phyloP scores from a whole-genome alignment of 2,113 vertebrate species.

The Hipposideros armiger region DNA sequence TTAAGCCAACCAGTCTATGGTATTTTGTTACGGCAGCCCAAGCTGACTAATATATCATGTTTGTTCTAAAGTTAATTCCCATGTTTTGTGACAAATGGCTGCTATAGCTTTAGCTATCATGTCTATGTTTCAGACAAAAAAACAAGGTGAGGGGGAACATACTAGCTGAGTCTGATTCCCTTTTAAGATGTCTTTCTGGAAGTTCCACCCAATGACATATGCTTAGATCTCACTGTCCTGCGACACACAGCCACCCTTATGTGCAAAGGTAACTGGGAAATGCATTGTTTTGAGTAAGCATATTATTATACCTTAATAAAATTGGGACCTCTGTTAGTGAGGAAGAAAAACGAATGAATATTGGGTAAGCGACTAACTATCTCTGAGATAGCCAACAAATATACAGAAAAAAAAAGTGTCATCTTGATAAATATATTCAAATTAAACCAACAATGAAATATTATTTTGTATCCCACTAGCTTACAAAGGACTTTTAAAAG shows the following conservation, averaged over 20 bases:
- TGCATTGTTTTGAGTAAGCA: background rate
- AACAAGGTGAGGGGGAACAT: background rate
- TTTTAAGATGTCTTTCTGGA: background rate
- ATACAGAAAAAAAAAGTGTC: too few relatives aligned
- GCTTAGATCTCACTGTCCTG: background rate
- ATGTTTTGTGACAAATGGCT: background rate
- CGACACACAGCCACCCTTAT: background rate
- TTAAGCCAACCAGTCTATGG: background rate
- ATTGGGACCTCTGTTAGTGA: background rate
- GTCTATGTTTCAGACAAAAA: background rate
- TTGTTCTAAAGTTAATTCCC: background rate
- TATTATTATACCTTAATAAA: background rate
- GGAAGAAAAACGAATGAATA: background rate
- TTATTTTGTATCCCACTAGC: background rate
- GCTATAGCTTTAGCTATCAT: background rate
- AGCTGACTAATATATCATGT: background rate
- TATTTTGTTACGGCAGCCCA: background rate
- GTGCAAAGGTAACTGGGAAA: background rate
- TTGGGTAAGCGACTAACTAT: background rate
- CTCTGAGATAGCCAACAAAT: background rate
- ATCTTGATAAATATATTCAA: background rate
- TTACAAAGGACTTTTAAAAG: background rate
- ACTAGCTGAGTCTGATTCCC: background rate
- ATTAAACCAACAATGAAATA: background rate
- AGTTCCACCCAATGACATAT: background rate